phyloP scores from a whole-genome alignment of 2,888 invertebrate genomes.

The Hypena proboscidalis region DNA sequence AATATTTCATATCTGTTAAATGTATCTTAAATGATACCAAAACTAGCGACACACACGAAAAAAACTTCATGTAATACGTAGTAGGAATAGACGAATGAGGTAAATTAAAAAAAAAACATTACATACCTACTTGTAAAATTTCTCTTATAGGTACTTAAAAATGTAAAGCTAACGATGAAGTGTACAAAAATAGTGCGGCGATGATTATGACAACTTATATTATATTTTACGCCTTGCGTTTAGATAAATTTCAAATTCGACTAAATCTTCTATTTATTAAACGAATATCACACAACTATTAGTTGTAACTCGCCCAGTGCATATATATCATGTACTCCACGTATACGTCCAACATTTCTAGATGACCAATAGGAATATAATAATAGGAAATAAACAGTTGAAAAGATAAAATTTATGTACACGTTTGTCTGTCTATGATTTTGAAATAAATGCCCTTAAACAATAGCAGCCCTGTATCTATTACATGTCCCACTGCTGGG shows the following conservation, averaged over 20 bases:
- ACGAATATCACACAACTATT: constrained; percentile 70
- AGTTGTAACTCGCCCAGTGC: constrained; percentile 46
- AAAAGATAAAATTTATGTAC: constrained; percentile 26
- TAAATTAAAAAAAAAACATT: constrained; percentile 58
- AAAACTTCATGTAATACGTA: constrained; percentile 56
- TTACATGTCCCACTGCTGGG: too few relatives aligned
- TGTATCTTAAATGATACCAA: constrained; percentile 65
- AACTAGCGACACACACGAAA: constrained; percentile 64
- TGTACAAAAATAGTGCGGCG: constrained; percentile 68
- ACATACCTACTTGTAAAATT: constrained; percentile 57
- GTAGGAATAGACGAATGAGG: constrained; percentile 75
- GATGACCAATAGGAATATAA: constrained; percentile 63
- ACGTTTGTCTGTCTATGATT: too few relatives aligned
- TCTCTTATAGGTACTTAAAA: constrained; percentile 50
- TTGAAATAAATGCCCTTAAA: too few relatives aligned
- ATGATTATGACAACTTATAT: constrained; percentile 56
- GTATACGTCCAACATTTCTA: constrained; percentile 44
- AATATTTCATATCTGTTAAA: constrained; percentile 45
- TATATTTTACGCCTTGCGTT: constrained; percentile 67
- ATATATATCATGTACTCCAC: constrained; percentile 26
- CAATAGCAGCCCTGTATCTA: too few relatives aligned
- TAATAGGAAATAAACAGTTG: constrained; percentile 43
- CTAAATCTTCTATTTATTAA: constrained; percentile 66
- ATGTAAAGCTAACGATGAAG: constrained; percentile 63
- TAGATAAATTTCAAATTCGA: constrained; percentile 63